These are phyloP conservation scores for Cantharis nigra DNA, from an alignment of 2,888 invertebrate genomes.

Conservation along the genomic window DNA sequence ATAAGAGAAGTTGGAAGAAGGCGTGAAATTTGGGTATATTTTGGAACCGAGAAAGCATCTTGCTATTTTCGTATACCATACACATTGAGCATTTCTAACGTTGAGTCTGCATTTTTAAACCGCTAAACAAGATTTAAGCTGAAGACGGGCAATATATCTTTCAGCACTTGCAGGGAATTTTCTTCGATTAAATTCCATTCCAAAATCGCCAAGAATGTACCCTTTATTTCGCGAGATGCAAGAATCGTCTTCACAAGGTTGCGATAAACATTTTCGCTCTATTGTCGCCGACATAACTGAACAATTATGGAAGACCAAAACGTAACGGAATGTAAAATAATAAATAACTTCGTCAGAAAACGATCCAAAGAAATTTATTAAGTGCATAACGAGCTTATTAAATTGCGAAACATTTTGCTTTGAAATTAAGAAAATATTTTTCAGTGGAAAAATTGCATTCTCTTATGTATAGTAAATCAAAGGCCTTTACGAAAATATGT, in stretches of 20 bases:
- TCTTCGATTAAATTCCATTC: constrained; percentile 34
- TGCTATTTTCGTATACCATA: background rate
- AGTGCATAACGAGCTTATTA: background rate
- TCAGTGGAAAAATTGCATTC: background rate
- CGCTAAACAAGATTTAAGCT: constrained; percentile 5
- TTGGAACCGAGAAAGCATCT: background rate
- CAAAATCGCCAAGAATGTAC: constrained; percentile 46
- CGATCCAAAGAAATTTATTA: background rate
- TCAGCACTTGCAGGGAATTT: constrained; percentile 24
- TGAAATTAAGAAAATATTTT: background rate
- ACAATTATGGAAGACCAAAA: constrained; percentile 46
- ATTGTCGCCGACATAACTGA: constrained; percentile 44
- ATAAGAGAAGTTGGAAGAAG: background rate
- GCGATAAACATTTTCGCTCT: constrained; percentile 37
- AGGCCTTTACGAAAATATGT: background rate
- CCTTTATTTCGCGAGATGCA: constrained; percentile 40
- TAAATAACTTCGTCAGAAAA: background rate
- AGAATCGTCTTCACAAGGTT: constrained; percentile 24
- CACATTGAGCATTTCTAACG: background rate
- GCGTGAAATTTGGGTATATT: background rate
- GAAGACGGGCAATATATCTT: constrained; percentile 33
- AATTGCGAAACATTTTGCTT: background rate
- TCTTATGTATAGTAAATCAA: background rate
- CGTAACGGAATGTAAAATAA: constrained; percentile 1
- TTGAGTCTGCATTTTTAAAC: background rate